phyloP scores from a whole-genome alignment of 2,113 vertebrate genomes.

The Pandion haliaetus region DNA sequence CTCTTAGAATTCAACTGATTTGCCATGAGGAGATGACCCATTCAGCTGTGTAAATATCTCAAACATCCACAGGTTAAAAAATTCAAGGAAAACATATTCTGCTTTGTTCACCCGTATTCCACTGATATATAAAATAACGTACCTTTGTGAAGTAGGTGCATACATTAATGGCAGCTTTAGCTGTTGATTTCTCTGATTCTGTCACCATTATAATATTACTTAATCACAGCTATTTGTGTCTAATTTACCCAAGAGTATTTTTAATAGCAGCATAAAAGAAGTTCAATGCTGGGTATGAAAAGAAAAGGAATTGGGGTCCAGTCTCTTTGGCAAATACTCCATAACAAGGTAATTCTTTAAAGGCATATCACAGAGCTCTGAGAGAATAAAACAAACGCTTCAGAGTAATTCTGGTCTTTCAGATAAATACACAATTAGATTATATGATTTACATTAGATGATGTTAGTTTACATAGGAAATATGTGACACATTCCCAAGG shows the following conservation, averaged over 20 bases:
- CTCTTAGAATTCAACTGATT: neutral
- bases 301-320: constrained; percentile 24
- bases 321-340: constrained; percentile 36
- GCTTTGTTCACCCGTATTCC: neutral
- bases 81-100: neutral
- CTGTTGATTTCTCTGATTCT: constrained; percentile 43
- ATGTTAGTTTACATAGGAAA: neutral
- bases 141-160: constrained; percentile 19
- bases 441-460: neutral
- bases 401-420: neutral
- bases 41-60: neutral
- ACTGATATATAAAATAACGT: neutral
- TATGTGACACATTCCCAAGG: neutral
- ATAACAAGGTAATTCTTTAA: constrained; percentile 46
- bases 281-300: neutral
- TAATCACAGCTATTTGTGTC: constrained; percentile 46
- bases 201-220: constrained; percentile 48
- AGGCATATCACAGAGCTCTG: constrained; percentile 10
- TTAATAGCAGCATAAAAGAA: constrained; percentile 25
- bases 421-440: constrained; percentile 15
- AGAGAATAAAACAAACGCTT: constrained; percentile 37
- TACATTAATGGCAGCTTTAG: constrained; percentile 10
- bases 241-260: constrained; percentile 57
- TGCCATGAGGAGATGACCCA: neutral
- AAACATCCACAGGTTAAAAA: neutral